Conservation (phyloP, 2,888 invertebrate species). For the Acleris literana region DNA sequence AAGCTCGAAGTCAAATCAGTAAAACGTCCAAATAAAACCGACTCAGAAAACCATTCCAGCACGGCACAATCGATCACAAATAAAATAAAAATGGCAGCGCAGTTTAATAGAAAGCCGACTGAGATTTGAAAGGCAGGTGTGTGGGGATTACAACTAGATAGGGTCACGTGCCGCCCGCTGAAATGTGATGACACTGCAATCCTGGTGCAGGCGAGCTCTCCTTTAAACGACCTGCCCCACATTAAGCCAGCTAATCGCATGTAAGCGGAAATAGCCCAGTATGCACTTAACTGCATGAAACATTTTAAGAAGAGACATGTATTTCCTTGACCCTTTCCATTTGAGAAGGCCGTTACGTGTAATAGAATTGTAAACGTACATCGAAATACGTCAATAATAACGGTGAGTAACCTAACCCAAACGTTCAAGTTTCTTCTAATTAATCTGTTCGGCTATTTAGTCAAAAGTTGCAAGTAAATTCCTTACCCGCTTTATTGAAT, state of each 20-base stretch:
- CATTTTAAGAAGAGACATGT: too few relatives aligned
- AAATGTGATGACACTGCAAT: constrained; percentile 80
- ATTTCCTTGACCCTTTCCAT: too few relatives aligned
- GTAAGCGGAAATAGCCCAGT: constrained; percentile 7
- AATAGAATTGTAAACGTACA: not conserved
- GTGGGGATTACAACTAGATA: constrained; percentile 74
- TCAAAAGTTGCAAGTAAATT: constrained; percentile 73
- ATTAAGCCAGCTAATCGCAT: constrained; percentile 51
- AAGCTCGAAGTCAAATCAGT: not conserved
- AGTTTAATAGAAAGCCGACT: constrained; percentile 37
- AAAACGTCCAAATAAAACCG: constrained; percentile 22
- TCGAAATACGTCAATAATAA: not conserved
- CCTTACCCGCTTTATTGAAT: constrained; percentile 77
- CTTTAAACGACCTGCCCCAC: constrained; percentile 56
- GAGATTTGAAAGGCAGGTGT: constrained; percentile 74
- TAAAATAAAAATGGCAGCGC: constrained; percentile 38
- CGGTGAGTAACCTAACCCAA: not conserved
- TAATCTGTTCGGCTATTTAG: constrained; percentile 80
- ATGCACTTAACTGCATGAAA: not conserved
- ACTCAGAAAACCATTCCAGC: constrained; percentile 26
- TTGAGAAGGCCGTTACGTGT: too few relatives aligned
- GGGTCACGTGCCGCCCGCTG: constrained; percentile 72
- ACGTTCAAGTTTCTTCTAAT: constrained; percentile 54
- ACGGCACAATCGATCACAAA: constrained; percentile 32
- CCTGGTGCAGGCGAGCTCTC: constrained; percentile 59